phyloP scores from a whole-genome alignment of 2,113 vertebrate species.

The human (Homo sapiens) region GRCh38 chr9:18666501-18667000 shows the following conservation, averaged over 20 bases:
- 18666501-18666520: not conserved
- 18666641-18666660: not conserved
- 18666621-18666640: not conserved
- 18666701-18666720: not conserved
- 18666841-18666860: not conserved
- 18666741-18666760: not conserved
- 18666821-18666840: not conserved
- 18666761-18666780: not conserved
- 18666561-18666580: not conserved
- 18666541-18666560: not conserved
- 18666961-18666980: not conserved
- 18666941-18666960: not conserved
- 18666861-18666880: not conserved
- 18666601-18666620: not conserved
- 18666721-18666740: not conserved
- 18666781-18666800: not conserved
- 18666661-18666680: not conserved
- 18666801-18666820: not conserved
- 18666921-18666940: conserved; percentile 53
- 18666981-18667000: conserved; percentile 42
- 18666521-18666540: not conserved
- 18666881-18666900: not conserved
- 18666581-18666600: not conserved
- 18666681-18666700: not conserved
- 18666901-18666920: conserved; percentile 5